phyloP scores from a whole-genome alignment of 2,888 invertebrate species.

The Rotaria macrura region DNA sequence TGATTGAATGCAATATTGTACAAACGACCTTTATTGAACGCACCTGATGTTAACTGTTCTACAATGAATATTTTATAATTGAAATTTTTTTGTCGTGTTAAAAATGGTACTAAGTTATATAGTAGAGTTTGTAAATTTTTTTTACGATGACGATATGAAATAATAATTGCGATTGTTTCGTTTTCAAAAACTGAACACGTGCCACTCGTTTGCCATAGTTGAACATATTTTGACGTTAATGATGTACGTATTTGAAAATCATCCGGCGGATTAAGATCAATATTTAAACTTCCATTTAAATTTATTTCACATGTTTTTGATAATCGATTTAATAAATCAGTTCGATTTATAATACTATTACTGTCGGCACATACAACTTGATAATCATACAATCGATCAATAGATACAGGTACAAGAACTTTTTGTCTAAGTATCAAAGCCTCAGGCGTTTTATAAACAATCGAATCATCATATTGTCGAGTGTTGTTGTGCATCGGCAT shows the following conservation, averaged over 20 bases:
- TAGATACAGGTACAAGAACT: neutral
- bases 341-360: neutral
- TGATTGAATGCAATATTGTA: slow-evolving; percentile 30
- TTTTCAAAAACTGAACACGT: neutral
- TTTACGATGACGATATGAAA: slow-evolving; percentile 24
- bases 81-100: slow-evolving; percentile 21
- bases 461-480: neutral
- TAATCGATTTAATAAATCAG: neutral
- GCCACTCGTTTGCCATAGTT: neutral
- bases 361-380: neutral
- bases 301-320: neutral
- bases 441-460: neutral
- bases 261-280: neutral
- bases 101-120: slow-evolving; percentile 24
- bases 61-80: slow-evolving; percentile 30
- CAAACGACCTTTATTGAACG: slow-evolving; percentile 31
- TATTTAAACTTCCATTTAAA: neutral
- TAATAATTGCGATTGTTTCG: slow-evolving; percentile 1
- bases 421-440: neutral
- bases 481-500: neutral
- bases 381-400: neutral
- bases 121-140: slow-evolving; percentile 22
- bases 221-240: neutral
- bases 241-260: neutral
- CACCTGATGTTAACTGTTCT: slow-evolving; percentile 5